Base-by-base conservation (phyloP, 2,113 vertebrate genomes). In the Climacteris rufus region DNA sequence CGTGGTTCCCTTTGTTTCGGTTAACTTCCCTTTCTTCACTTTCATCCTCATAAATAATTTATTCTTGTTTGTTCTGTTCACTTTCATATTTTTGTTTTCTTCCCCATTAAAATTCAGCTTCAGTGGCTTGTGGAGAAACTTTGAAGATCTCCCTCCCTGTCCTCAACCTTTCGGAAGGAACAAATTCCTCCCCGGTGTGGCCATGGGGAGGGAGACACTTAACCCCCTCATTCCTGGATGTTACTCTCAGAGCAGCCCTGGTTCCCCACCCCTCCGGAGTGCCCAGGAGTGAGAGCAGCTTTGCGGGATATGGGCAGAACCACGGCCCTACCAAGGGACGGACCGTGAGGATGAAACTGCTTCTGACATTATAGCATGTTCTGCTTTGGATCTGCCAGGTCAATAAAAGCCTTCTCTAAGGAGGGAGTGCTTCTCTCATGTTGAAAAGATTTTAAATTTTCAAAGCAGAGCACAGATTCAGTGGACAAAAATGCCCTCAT, bases 31-130 rank as follows among this genome's bases (percentile, higher is more conserved):
- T 68, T 82, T 95, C 91, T 94, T 95, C 91, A 13, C 95, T 96
- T 97, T 95, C 93, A 96, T 94, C 95, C 93, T 91, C 74, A 71
- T 84, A 37, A 94, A 93, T 93, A 72, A 96, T 96, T 89, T 87
- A 94, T 95, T 76, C 96, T 63, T 95, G 89, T 96, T 96, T 97
- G 89, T 95, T 96, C 94, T 94, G 16, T 68, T 89, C 87, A 3
- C 95, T 96, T 96, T 91, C 89, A 84, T 82, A 57, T 87, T 93
- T 94, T 83, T 91, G 75, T 95, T 97, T 91, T 89, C 91, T 79
- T 79, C 66, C 6, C 70, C 82, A 39, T 93, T 69, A 89, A 91
- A 87, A 91, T 93, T 94, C 95, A 42, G 56, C 77, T 94, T 61
- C 77, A 15, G 65, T 7, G 47, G 74, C 53, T 91, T 4, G 33